Evolutionary conservation across 2,797 vertebrate genomes (phyloP), one percentile per base, ranked within the genome.

Genomic region (Chaunax sp.): DNA sequence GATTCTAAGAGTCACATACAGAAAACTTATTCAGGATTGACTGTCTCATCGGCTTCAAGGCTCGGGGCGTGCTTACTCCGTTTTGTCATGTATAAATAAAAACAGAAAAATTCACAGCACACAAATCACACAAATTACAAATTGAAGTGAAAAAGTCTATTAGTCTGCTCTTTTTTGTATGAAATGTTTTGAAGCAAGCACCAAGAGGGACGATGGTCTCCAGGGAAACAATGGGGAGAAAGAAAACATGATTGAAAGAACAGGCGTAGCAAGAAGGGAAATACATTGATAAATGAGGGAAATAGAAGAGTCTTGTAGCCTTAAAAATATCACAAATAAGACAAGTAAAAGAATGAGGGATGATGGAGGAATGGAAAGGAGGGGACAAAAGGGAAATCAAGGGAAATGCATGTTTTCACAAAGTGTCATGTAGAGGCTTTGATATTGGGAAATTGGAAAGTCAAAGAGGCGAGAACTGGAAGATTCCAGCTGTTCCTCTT

Each of bases 401-500:
- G 50, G 30, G 59, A 72, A 75, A 67, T n/a, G 26, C 25, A 45
- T 50, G 50, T 80, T 75, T 73, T 66, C 18, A 76, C 38, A 55
- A 80, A 80, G 44, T 69, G 75, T 66, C n/a, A 9, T 54, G 78
- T 37, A 70, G 75, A 77, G 57, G 72, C 85, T 88, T 88, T 89
- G 86, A 88, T 82, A 78, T 45, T 58, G 45, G 71, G 72, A 87
- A 76, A 85, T 63, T 74, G 63, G 64, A 60, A 73, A 76, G 81
- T 76, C 57, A 77, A 78, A 67, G 52, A 74, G 54, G 71, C 43
- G 18, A 74, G 40, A 64, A 75, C 37, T 37, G 73, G 64, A 74
- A 72, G 75, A 70, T 73, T 90, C 86, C 84, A 88, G 83, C 87
- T 90, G 84, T 80, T 86, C 54, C 55, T 87, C 77, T 82, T 72